Percentiles rank a stretch among this genome's conserved stretches.
Evolutionary conservation across 2,888 invertebrate genomes (phyloP).

Genomic region (Atethmia centrago): DNA sequence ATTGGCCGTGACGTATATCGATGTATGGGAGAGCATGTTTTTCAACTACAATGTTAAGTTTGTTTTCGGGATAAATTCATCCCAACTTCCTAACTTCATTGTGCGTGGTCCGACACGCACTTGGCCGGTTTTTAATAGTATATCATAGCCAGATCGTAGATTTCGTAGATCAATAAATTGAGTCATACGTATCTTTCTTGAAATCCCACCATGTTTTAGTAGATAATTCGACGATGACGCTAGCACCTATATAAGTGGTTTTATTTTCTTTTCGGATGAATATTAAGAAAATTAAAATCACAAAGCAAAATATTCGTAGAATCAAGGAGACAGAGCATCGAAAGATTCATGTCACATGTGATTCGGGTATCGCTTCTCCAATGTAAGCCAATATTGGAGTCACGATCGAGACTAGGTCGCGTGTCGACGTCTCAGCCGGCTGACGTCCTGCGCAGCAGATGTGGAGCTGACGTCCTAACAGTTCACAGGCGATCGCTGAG

Average conservation of each 20-base stretch:
- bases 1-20: too few relatives aligned
- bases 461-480: conserved; percentile 7
- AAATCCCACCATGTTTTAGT: neutral
- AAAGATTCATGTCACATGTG: neutral
- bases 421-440: conserved; percentile 44
- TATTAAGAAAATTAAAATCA: neutral
- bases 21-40: too few relatives aligned
- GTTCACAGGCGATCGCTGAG: neutral
- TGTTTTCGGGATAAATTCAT: too few relatives aligned
- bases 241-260: neutral
- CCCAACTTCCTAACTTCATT: too few relatives aligned
- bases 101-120: too few relatives aligned
- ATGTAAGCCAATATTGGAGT: too few relatives aligned
- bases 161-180: neutral
- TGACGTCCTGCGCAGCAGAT: conserved; percentile 26
- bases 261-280: conserved; percentile 9
- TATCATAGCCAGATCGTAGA: neutral
- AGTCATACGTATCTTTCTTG: conserved; percentile 16
- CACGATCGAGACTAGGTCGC: neutral
- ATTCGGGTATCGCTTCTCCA: neutral
- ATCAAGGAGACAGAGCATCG: neutral
- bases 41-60: too few relatives aligned
- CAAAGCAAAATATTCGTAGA: neutral
- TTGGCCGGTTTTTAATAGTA: too few relatives aligned
- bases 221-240: neutral